Evolutionary conservation across 2,888 invertebrate genomes (phyloP).

Genomic region (Monoplex corrugatus): DNA sequence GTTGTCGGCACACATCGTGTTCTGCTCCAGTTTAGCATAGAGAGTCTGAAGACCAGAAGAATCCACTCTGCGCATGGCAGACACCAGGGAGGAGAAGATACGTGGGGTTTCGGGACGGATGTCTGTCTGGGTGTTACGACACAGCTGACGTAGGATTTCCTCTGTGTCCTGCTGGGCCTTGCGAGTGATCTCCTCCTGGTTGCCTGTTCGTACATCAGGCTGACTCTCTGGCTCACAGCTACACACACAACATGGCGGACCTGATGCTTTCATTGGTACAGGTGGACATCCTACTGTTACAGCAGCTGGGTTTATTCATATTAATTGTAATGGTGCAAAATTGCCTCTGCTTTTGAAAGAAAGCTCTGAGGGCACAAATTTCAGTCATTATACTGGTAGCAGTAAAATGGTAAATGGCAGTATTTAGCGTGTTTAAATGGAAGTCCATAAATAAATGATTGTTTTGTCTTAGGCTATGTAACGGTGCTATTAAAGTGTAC

Average conservation of each 20-base stretch:
- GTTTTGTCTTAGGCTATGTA: too few relatives aligned
- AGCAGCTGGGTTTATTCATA: too few relatives aligned
- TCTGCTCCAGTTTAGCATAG: constrained; percentile 63
- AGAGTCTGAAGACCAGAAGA: constrained; percentile 75
- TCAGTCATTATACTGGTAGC: too few relatives aligned
- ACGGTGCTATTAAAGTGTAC: too few relatives aligned
- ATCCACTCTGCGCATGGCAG: constrained; percentile 79
- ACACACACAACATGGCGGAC: neutral
- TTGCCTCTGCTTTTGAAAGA: too few relatives aligned
- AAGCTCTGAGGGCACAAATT: too few relatives aligned
- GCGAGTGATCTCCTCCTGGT: constrained; percentile 9
- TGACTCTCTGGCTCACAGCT: constrained; percentile 28
- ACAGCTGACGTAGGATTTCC: constrained; percentile 70
- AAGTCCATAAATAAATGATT: too few relatives aligned
- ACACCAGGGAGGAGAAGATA: constrained; percentile 82
- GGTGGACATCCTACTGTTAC: neutral
- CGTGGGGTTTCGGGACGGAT: constrained; percentile 81
- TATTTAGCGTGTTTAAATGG: too few relatives aligned
- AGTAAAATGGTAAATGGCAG: too few relatives aligned
- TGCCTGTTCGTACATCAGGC: constrained; percentile 30
- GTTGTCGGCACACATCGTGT: constrained; percentile 68
- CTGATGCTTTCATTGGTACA: neutral
- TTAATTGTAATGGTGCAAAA: too few relatives aligned
- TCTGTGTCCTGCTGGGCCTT: constrained; percentile 43
- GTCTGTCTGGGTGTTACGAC: constrained; percentile 54